Base-by-base conservation (phyloP, 2,888 invertebrate species). In the Amphimallon solstitiale region DNA sequence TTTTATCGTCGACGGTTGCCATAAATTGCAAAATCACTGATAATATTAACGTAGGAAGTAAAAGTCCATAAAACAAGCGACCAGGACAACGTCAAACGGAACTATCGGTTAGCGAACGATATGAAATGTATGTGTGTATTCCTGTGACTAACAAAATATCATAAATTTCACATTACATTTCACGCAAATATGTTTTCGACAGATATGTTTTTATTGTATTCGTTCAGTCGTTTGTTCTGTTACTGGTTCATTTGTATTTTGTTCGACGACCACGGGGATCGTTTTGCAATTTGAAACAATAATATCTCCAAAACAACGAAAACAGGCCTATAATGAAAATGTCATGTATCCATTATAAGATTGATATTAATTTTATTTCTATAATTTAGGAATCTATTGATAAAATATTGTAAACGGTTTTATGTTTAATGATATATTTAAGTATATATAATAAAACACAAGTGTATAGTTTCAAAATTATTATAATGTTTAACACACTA, bases 101-200 rank as follows among this genome's bases (percentile, higher is more conserved):
- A 63, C 45, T 45, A 52, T 54, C 45, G 63, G 63, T 54, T 54
- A 29, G 29, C 29, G 29, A 29, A 46, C 54, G 63, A 63, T 63
- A 63, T 52, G 38, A 45, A 63, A 63, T 63, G 43, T 61, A 54
- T 43, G 29, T 34, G 37, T 38, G 63, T 19, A 35, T 17, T 52
- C 37, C 15, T n/a, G 34, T 43, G 43, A 43, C 54, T 34, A 48
- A 37, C 61, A 35, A 46, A n/a, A 61, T 61, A 61, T 61, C 61
- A 38, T 61, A 61, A 61, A 61, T 61, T 61, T 61, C 38, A 37
- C 48, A 61, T 61, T 54, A 54, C 54, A 61, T 61, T 61, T 49
- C 49, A 17, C 61, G 61, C 61, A 38, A 48, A 49, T 48, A 48
- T 61, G 61, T 61, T 61, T 61, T 61, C 49, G 61, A 61, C 61